Conservation (phyloP, 2,888 invertebrate species). For the Drosophila rubida region DNA sequence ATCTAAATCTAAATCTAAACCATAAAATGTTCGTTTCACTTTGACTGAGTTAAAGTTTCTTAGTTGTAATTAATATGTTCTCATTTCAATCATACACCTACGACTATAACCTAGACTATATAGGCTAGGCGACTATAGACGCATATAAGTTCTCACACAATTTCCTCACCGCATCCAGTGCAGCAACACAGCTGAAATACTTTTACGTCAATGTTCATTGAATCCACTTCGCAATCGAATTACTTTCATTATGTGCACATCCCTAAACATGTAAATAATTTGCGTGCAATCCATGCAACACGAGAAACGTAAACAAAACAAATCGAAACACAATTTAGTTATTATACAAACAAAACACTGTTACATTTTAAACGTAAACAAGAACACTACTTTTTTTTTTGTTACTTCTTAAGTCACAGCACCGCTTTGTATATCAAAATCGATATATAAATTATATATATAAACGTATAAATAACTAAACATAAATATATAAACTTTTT, state of each 20-base stretch:
- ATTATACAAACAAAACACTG: slow-evolving; percentile 33
- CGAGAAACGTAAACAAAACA: slow-evolving; percentile 11
- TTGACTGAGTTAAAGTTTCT: slow-evolving; percentile 76
- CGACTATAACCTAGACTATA: background rate
- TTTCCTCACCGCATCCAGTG: too few species aligned
- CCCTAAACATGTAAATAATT: slow-evolving; percentile 65
- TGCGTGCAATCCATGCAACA: slow-evolving; percentile 38
- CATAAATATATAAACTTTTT: slow-evolving; percentile 18
- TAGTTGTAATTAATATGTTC: slow-evolving; percentile 45
- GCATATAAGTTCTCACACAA: slow-evolving; percentile 17
- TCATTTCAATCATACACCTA: slow-evolving; percentile 14
- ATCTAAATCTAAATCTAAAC: slow-evolving; percentile 37
- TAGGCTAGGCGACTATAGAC: background rate
- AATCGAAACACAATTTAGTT: slow-evolving; percentile 14
- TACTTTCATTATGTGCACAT: slow-evolving; percentile 26
- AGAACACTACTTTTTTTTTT: slow-evolving; percentile 37
- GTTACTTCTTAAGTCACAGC: slow-evolving; percentile 38
- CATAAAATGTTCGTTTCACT: slow-evolving; percentile 71
- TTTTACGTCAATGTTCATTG: slow-evolving; percentile 11
- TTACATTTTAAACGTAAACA: slow-evolving; percentile 40
- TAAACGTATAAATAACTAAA: slow-evolving; percentile 1
- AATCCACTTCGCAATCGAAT: slow-evolving; percentile 26
- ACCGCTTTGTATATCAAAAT: slow-evolving; percentile 27
- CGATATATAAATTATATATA: slow-evolving; percentile 26
- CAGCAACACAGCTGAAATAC: slow-evolving; percentile 3